Evolutionary conservation across 2,113 vertebrate species (phyloP).

Genomic region (Stigmatopora argus): DNA sequence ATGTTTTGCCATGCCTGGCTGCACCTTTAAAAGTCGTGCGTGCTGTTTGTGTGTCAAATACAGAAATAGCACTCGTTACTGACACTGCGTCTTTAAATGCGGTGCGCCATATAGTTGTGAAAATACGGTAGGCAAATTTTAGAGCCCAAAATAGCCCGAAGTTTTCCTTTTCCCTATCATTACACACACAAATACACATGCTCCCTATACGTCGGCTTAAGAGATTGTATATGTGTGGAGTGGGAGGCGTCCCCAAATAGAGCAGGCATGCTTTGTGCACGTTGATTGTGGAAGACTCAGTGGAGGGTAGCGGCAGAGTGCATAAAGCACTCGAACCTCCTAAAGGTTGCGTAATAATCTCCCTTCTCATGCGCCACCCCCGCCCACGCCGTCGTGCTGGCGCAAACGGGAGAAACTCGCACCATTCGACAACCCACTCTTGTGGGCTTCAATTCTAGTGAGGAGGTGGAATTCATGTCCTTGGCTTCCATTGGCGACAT

Average conservation of each 20-base stretch:
- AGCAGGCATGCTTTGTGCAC: slow-evolving; percentile 51
- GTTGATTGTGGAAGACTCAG: slow-evolving; percentile 48
- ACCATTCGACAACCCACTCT: slow-evolving; percentile 53
- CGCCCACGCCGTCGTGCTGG: slow-evolving; percentile 54
- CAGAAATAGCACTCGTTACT: no score
- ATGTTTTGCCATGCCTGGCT: no score
- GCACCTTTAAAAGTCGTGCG: no score
- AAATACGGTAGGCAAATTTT: slow-evolving; percentile 30
- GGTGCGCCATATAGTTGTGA: no score
- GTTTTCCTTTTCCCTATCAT: not conserved
- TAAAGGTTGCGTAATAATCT: slow-evolving; percentile 64
- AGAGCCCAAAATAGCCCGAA: not conserved
- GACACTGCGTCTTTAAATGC: no score
- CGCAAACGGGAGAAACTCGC: slow-evolving; percentile 42
- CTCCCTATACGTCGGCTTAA: slow-evolving; percentile 32
- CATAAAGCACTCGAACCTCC: slow-evolving; percentile 55
- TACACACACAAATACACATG: slow-evolving; percentile 12
- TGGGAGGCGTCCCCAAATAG: slow-evolving; percentile 57
- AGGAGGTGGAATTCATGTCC: slow-evolving; percentile 14
- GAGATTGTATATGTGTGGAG: slow-evolving; percentile 53
- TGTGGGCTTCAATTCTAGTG: slow-evolving; percentile 58
- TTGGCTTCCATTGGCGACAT: not conserved
- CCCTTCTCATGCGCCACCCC: slow-evolving; percentile 37
- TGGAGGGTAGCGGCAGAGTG: slow-evolving; percentile 52
- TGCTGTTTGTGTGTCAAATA: no score